Conservation (phyloP, 2,797 vertebrate species). For the Myiotriccus ornatus region DNA sequence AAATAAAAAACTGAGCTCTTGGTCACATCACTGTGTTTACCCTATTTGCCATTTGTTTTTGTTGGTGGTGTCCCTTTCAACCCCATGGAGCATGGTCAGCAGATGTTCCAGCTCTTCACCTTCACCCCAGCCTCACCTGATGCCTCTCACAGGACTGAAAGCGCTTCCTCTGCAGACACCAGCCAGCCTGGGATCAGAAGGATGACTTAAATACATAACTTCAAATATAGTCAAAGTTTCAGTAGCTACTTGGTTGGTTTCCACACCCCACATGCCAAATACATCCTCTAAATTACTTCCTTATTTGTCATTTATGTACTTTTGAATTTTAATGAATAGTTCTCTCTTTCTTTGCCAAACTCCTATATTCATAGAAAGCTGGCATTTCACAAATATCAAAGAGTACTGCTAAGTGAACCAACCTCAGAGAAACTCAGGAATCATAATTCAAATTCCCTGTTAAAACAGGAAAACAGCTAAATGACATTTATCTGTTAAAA, state of each 20-base stretch:
- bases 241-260: slow-evolving; percentile 67
- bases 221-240: slow-evolving; percentile 66
- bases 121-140: neutral
- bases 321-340: slow-evolving; percentile 74
- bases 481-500: slow-evolving; percentile 61
- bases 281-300: slow-evolving; percentile 72
- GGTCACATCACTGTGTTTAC: neutral
- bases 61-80: neutral
- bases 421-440: slow-evolving; percentile 65
- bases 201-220: slow-evolving; percentile 47
- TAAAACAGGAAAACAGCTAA: slow-evolving; percentile 59
- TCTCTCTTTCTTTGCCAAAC: slow-evolving; percentile 69
- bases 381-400: slow-evolving; percentile 75
- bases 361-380: slow-evolving; percentile 74
- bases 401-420: slow-evolving; percentile 66
- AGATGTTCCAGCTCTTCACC: neutral
- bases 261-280: slow-evolving; percentile 65
- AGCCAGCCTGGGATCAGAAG: slow-evolving; percentile 39
- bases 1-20: neutral
- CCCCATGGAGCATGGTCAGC: neutral
- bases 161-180: neutral
- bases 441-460: slow-evolving; percentile 54
- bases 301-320: slow-evolving; percentile 74
- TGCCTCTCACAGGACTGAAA: neutral
- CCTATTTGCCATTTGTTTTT: neutral